A percentile compares a stretch with the other conserved stretches of the same genome.
phyloP scores from a whole-genome alignment of 2,888 invertebrate genomes.

The Caenorhabditis drosophilae region DNA sequence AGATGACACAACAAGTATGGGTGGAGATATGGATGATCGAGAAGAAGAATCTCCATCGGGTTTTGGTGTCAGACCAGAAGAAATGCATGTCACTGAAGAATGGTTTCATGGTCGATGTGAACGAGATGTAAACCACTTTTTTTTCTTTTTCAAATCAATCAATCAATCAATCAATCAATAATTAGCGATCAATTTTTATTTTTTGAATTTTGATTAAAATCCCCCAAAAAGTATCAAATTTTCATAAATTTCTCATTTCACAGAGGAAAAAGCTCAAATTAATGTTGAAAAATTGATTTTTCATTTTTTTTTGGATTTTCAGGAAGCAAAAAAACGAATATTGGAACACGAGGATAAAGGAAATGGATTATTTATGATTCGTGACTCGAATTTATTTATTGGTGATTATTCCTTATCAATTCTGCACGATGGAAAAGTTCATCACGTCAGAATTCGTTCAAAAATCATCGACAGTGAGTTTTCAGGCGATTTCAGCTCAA shows the following conservation, averaged over 20 bases:
- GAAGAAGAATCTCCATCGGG: constrained; percentile 55
- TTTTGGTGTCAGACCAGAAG: constrained; percentile 65
- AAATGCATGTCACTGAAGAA: constrained; percentile 69
- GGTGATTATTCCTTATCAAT: constrained; percentile 92
- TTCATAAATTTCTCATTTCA: too few species aligned
- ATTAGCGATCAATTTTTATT: neutral
- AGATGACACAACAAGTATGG: constrained; percentile 55
- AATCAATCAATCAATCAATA: too few species aligned
- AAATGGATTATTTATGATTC: constrained; percentile 91
- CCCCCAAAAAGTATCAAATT: too few species aligned
- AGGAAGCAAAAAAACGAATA: constrained; percentile 58
- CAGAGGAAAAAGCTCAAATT: too few species aligned
- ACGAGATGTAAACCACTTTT: constrained; percentile 50
- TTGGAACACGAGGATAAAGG: constrained; percentile 72
- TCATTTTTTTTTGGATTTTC: constrained; percentile 1
- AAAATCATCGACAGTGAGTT: constrained; percentile 57
- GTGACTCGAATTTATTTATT: constrained; percentile 86
- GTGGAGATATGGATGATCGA: constrained; percentile 59
- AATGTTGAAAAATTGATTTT: too few species aligned
- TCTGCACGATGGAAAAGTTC: constrained; percentile 73
- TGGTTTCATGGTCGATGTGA: constrained; percentile 69
- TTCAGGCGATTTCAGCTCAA: too few species aligned
- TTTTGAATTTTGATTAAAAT: too few species aligned
- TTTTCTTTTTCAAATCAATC: too few species aligned
- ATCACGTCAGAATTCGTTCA: constrained; percentile 67